phyloP scores from a whole-genome alignment of 2,113 vertebrate genomes.

The Solea solea region DNA sequence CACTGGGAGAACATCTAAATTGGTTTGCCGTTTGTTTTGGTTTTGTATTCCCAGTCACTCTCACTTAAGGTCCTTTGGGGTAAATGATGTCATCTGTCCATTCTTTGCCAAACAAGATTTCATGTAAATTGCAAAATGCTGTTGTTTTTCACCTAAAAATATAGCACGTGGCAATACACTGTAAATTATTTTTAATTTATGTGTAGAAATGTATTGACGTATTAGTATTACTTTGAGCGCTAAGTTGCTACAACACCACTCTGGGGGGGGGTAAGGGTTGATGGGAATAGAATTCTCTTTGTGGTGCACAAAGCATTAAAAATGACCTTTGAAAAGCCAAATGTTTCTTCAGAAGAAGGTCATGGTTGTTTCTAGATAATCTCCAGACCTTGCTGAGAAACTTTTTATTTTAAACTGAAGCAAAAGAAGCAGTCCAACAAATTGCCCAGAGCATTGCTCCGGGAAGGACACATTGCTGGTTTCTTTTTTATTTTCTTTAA shows the following conservation, averaged over 20 bases:
- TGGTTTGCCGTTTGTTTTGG: conserved; percentile 49
- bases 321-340: conserved; percentile 35
- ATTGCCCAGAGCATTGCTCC: conserved; percentile 8
- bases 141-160: background rate
- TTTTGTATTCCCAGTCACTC: conserved; percentile 38
- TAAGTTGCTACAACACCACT: background rate
- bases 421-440: background rate
- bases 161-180: background rate
- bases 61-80: conserved; percentile 16
- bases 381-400: background rate
- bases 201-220: background rate
- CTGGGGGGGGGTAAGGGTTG: too few species aligned
- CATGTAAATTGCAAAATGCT: background rate
- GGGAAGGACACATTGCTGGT: conserved; percentile 1
- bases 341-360: background rate
- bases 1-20: conserved; percentile 49
- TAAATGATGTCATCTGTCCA: conserved; percentile 29
- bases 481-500: background rate
- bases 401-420: conserved; percentile 12
- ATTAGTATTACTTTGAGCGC: background rate
- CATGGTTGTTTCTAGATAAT: conserved; percentile 23
- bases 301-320: conserved; percentile 21
- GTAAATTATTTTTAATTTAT: background rate
- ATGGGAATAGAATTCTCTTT: background rate
- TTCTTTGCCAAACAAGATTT: conserved; percentile 5